Evolutionary conservation across 1,140 invertebrate genomes (phyloP).

Genomic region (Leptinotarsa undecemlineata): DNA sequence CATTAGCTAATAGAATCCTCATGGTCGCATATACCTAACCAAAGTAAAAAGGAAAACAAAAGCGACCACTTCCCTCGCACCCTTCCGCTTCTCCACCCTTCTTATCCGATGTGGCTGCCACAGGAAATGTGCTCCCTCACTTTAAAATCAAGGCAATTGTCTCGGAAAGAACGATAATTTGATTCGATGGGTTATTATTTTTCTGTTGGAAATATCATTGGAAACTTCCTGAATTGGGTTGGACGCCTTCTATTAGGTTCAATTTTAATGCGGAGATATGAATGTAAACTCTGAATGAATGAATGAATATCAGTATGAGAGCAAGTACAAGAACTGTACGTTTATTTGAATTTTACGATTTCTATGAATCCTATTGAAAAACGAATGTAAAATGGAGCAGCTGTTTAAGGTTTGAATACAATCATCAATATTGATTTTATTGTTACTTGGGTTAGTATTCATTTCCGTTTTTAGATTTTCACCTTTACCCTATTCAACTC

Average conservation of each 20-base stretch:
- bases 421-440: too few species aligned
- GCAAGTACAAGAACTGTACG: too few species aligned
- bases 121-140: not conserved
- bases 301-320: too few species aligned
- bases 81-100: not conserved
- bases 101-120: not conserved
- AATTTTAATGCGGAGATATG: not conserved
- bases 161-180: not conserved
- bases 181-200: not conserved
- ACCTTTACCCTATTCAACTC: too few species aligned
- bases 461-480: too few species aligned
- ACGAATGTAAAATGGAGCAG: too few species aligned
- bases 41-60: not conserved
- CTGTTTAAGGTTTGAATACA: too few species aligned
- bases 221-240: not conserved
- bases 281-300: not conserved
- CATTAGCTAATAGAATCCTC: conserved; percentile 39
- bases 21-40: not conserved
- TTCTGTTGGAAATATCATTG: conserved; percentile 10
- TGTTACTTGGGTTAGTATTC: too few species aligned
- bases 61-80: not conserved
- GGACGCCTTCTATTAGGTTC: not conserved
- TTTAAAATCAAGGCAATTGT: not conserved
- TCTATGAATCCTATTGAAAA: too few species aligned
- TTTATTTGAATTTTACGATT: too few species aligned